Conservation (phyloP, 2,888 invertebrate genomes). For the Labia minor region DNA sequence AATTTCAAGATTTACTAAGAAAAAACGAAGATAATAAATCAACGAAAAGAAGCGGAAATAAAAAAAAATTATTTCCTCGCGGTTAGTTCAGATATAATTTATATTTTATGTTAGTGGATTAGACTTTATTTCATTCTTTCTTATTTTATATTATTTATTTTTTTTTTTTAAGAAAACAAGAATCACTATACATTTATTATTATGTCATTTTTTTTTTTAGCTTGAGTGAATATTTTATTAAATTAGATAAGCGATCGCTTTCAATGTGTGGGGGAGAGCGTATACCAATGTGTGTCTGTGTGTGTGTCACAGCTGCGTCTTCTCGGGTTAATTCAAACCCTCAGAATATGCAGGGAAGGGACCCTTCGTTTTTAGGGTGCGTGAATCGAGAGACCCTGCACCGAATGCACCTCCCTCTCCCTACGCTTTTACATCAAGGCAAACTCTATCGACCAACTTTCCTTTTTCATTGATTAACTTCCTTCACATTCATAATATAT, state of each 20-base stretch:
- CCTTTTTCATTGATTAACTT: slow-evolving; percentile 13
- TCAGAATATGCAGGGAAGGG: background rate
- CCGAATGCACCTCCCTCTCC: background rate
- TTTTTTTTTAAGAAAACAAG: too few relatives aligned
- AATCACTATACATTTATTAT: too few relatives aligned
- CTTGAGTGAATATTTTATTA: background rate
- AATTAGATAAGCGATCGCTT: background rate
- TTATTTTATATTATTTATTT: too few relatives aligned
- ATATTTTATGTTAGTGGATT: too few relatives aligned
- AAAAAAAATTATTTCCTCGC: too few relatives aligned
- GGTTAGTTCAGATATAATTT: too few relatives aligned
- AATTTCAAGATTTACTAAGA: too few relatives aligned
- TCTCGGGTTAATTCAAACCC: background rate
- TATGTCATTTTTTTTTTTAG: background rate
- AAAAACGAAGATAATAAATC: too few relatives aligned
- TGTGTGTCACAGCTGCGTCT: background rate
- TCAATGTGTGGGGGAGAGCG: background rate
- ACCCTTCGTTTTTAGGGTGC: background rate
- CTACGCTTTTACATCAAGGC: background rate
- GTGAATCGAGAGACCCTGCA: background rate
- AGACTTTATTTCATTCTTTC: too few relatives aligned
- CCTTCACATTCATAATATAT: background rate
- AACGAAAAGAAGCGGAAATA: too few relatives aligned
- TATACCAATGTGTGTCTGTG: background rate
- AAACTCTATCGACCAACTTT: background rate